Base-by-base conservation (phyloP, 2,113 vertebrate species). In the Ophiodon elongatus region DNA sequence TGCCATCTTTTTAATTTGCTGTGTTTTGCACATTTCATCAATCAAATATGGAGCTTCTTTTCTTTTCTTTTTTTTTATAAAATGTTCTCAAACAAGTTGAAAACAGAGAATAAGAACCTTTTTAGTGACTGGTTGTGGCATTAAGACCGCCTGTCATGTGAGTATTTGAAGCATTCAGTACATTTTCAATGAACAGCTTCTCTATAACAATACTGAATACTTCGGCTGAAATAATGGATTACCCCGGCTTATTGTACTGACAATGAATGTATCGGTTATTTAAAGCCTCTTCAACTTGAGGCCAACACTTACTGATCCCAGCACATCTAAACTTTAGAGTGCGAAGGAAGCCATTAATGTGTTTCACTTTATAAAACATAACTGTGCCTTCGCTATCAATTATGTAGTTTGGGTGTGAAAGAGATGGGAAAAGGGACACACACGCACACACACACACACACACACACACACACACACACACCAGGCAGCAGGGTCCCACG, bases 301-400 rank as follows among this genome's bases (percentile, higher is more conserved):
- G 82, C 29, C n/a, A 10, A 29, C 80, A 67, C 87, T 84, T 78
- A 68, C 72, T 82, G 81, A 86, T 79, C 76, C 8, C 19, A 65
- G 76, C 73, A 77, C 71, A 76, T 89, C 84, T 67, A 59, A 89
- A 81, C 62, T 79, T 84, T n/a, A 74, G 70, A 88, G 75, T 68
- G 66, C 52, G 79, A 70, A 79, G 77, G 69, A 90, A 88, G 68
- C 76, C 81, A 79, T 90, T 90, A 82, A 91, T 89, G 84, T 75
- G 33, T 77, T 81, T 92, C 73, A 83, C 84, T 93, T 93, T 86
- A 88, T 93, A 80, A 91, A 92, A 87, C 86, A 82, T 88, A 91
- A 87, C 85, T 89, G 47, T 41, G 76, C 84, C 70, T 85, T 83
- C 33, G 50, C 85, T 89, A 91, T 94, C 84, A 94, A 92, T 95